Conservation (phyloP, 2,888 invertebrate genomes). For the Troilus luridus region DNA sequence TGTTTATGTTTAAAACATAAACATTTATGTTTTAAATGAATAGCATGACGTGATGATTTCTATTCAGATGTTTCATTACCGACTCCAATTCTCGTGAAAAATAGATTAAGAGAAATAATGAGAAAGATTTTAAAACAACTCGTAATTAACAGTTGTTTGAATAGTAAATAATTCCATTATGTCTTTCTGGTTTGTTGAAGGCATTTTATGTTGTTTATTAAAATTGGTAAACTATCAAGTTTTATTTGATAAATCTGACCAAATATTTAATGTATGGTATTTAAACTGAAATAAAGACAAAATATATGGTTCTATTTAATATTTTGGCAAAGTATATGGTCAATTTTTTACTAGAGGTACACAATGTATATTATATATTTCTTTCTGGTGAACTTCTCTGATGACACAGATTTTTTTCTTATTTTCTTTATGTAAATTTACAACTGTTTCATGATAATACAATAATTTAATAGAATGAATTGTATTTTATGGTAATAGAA, state of each 20-base stretch:
- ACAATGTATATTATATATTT: no score
- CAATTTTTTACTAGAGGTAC: no score
- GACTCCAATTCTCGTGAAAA: neutral
- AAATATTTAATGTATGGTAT: neutral
- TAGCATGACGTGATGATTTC: neutral
- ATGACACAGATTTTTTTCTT: no score
- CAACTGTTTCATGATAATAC: no score
- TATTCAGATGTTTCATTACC: constrained; percentile 12
- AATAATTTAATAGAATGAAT: no score
- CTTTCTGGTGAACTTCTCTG: no score
- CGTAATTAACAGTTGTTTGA: neutral
- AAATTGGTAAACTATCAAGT: neutral
- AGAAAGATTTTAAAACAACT: neutral
- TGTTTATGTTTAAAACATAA: neutral
- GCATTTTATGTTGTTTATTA: neutral
- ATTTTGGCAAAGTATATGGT: no score
- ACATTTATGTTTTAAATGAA: neutral
- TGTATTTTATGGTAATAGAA: no score
- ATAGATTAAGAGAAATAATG: constrained; percentile 25
- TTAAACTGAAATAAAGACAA: no score
- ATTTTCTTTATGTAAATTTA: no score
- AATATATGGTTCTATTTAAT: no score
- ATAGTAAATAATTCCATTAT: neutral
- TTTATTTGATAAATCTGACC: neutral
- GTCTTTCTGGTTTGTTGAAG: neutral